phyloP scores from a whole-genome alignment of 30 jellyfish, hydroid and myxozoan species.

The Cassiopea xamachana region DNA sequence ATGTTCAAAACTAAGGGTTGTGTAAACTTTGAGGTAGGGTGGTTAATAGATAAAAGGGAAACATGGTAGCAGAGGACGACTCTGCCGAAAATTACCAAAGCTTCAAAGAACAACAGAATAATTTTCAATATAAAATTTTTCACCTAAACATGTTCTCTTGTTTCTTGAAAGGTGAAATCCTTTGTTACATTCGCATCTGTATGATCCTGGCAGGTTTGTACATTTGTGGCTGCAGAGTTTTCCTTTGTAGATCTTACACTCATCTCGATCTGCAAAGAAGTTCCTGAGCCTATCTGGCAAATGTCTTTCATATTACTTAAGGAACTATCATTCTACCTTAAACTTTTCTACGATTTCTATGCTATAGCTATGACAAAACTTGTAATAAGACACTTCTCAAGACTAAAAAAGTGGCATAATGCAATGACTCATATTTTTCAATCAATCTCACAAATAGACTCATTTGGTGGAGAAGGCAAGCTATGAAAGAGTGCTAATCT shows the following conservation, averaged over 20 bases:
- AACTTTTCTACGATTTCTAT: no score
- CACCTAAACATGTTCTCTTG: slow-evolving; percentile 79
- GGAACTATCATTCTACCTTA: background rate
- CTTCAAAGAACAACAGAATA: background rate
- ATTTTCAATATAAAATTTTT: background rate
- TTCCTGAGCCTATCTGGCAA: background rate
- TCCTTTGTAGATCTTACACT: slow-evolving; percentile 63
- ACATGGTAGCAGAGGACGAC: no score
- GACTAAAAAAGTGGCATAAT: no score
- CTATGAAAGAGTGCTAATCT: no score
- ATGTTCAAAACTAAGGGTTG: no score
- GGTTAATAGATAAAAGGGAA: no score
- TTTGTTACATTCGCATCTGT: slow-evolving; percentile 62
- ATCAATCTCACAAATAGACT: no score
- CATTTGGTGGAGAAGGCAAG: no score
- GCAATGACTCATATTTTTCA: no score
- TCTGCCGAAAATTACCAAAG: background rate
- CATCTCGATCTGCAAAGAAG: slow-evolving; percentile 72
- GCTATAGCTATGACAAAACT: no score
- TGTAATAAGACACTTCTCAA: no score
- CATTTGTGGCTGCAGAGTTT: slow-evolving; percentile 69
- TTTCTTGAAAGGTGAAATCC: slow-evolving; percentile 70
- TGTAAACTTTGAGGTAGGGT: no score
- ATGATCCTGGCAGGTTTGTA: slow-evolving; percentile 78
- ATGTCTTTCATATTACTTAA: background rate